Conservation (phyloP, 64 coral and sea anemone species). For the Montipora cactus region DNA sequence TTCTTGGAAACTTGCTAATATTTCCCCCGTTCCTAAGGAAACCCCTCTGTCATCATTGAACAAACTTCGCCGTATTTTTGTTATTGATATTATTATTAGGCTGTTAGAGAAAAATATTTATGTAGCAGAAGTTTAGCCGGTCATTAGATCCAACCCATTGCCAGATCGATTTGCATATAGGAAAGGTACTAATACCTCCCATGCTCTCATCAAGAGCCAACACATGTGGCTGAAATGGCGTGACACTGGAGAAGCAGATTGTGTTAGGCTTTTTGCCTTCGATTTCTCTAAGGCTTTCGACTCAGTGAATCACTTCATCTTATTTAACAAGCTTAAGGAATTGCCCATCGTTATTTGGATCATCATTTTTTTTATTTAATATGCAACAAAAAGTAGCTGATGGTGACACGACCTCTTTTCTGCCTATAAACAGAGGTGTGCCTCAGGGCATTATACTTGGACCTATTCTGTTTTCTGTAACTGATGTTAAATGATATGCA, state of each 20-base stretch:
- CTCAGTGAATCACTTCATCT: conserved; percentile 1
- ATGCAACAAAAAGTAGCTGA: no score
- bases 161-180: background rate
- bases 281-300: conserved; percentile 4
- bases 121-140: conserved; percentile 7
- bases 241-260: background rate
- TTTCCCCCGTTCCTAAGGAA: conserved; percentile 6
- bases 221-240: background rate
- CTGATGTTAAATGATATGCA: background rate
- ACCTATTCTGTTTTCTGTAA: background rate
- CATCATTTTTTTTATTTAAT: background rate
- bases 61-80: conserved; percentile 1
- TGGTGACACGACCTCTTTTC: no score
- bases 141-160: conserved; percentile 8
- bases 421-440: no score
- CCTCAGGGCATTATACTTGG: no score
- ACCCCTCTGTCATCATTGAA: background rate
- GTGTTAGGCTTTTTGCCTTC: background rate
- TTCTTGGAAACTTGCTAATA: background rate
- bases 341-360: background rate
- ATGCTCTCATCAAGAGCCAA: background rate
- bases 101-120: conserved; percentile 6
- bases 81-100: conserved; percentile 25
- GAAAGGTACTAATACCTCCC: no score
- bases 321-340: conserved; percentile 7